These are phyloP conservation scores for Dioctria linearis DNA, from an alignment of 2,888 invertebrate species.

Conservation along the genomic window DNA sequence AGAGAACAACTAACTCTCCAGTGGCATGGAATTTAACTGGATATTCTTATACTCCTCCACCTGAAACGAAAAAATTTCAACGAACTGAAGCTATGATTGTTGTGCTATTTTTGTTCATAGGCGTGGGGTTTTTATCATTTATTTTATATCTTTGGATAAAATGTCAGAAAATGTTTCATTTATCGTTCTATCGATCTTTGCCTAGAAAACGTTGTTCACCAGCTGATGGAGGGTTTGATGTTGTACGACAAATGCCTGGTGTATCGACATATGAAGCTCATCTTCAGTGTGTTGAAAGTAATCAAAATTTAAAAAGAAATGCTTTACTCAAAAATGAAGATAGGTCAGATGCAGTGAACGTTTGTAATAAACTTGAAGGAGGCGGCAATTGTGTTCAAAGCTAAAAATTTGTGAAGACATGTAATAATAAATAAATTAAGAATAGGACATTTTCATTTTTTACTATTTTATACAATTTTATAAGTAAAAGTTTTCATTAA, in stretches of 20 bases:
- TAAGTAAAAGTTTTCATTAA: no score
- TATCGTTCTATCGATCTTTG: constrained; percentile 40
- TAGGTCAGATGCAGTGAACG: not conserved
- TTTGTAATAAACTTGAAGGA: not conserved
- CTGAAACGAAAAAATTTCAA: constrained; percentile 66
- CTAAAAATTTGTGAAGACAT: not conserved
- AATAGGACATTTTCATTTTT: no score
- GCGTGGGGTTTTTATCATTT: constrained; percentile 67
- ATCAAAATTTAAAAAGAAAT: not conserved
- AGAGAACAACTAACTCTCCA: not conserved
- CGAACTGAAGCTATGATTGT: constrained; percentile 67
- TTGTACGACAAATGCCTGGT: constrained; percentile 37
- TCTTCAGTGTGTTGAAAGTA: not conserved
- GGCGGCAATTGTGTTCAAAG: not conserved
- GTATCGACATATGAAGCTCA: constrained; percentile 11
- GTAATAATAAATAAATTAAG: not conserved
- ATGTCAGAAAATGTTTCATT: constrained; percentile 62
- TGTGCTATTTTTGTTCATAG: constrained; percentile 68
- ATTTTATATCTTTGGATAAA: constrained; percentile 68
- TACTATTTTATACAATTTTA: no score
- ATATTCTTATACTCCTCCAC: not conserved
- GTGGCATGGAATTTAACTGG: constrained; percentile 23
- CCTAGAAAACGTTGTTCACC: not conserved
- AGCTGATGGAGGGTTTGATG: constrained; percentile 13
- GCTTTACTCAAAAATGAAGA: not conserved